Evolutionary conservation across 2,113 vertebrate genomes (phyloP).

Genomic region (Craseonycteris thonglongyai): DNA sequence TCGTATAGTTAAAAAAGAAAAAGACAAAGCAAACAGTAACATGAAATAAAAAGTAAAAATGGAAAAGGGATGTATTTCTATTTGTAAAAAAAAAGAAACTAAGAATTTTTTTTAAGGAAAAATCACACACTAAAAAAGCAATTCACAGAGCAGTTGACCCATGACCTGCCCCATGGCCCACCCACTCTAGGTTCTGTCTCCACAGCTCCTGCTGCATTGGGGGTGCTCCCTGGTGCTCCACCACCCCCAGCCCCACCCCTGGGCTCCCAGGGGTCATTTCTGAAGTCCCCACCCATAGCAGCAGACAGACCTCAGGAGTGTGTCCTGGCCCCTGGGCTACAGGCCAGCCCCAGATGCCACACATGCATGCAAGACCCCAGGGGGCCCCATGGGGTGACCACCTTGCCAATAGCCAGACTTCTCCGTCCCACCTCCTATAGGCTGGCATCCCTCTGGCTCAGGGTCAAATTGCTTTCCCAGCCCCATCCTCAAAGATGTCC

Average conservation of each 20-base stretch:
- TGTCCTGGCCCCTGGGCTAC: not conserved
- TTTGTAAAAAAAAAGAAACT: slow-evolving; percentile 70
- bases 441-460: slow-evolving; percentile 22
- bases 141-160: not conserved
- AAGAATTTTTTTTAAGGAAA: not conserved
- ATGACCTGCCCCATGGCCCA: not conserved
- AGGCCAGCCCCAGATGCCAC: not conserved
- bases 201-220: not conserved
- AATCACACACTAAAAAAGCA: not conserved
- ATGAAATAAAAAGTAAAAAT: slow-evolving; percentile 68
- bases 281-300: not conserved
- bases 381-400: not conserved
- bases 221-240: slow-evolving; percentile 40
- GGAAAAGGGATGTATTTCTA: slow-evolving; percentile 62
- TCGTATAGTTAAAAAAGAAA: slow-evolving; percentile 77
- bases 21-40: slow-evolving; percentile 29
- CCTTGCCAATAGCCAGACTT: not conserved
- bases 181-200: not conserved
- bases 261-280: not conserved
- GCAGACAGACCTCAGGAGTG: not conserved
- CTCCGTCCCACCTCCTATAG: not conserved
- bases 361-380: not conserved
- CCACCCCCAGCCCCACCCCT: not conserved
- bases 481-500: not conserved
- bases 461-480: not conserved